These are phyloP conservation scores for Oscheius myriophilus DNA, from an alignment of 2,888 invertebrate species.

Conservation along the genomic window DNA sequence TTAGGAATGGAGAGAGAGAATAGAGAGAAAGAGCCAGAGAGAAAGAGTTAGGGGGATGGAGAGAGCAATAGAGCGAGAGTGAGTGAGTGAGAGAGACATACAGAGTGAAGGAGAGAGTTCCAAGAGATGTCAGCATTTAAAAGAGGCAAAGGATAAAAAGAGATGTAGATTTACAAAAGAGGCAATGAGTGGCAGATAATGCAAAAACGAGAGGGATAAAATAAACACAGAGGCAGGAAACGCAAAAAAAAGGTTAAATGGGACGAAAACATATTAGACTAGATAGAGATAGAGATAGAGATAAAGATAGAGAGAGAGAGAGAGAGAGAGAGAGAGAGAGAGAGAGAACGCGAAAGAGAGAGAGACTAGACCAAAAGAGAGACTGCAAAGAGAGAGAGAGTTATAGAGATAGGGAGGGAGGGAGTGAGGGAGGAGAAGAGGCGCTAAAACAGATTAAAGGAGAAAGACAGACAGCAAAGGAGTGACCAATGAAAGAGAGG, in stretches of 20 bases:
- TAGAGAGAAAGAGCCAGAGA: neutral
- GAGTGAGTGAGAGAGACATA: conserved; percentile 8
- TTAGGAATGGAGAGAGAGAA: neutral
- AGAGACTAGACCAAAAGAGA: conserved; percentile 1
- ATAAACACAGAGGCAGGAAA: too few species aligned
- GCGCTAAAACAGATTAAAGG: neutral
- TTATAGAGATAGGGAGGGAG: conserved; percentile 1
- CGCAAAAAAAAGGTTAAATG: too few species aligned
- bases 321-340: neutral
- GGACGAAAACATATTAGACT: too few species aligned
- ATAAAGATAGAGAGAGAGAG: too few species aligned
- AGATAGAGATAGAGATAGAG: too few species aligned
- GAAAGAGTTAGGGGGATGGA: too few species aligned
- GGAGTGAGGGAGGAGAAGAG: conserved; percentile 9
- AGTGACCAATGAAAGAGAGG: neutral
- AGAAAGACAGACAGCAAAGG: neutral
- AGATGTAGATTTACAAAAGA: too few species aligned
- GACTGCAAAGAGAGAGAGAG: neutral
- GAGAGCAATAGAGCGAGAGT: conserved; percentile 9
- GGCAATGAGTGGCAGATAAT: too few species aligned
- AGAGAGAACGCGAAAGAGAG: neutral
- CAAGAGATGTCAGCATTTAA: too few species aligned
- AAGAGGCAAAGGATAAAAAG: too few species aligned
- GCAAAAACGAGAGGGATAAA: too few species aligned
- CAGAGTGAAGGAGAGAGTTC: neutral